A percentile compares a stretch with the other conserved stretches of the same genome.
phyloP scores from a whole-genome alignment of 2,113 vertebrate genomes.

The Heliornis fulica region DNA sequence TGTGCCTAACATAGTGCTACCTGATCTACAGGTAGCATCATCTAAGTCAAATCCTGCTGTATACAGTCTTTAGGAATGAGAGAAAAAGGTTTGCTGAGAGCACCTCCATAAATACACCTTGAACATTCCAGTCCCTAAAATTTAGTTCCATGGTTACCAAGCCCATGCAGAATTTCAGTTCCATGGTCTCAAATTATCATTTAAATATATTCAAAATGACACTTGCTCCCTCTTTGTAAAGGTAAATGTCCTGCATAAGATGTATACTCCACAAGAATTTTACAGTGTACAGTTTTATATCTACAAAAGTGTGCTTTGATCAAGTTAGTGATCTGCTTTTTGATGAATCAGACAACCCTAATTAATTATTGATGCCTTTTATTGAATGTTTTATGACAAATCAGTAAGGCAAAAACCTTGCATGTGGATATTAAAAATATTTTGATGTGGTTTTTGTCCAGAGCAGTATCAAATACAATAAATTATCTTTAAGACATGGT shows the following conservation, averaged over 20 bases:
- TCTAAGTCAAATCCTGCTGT: background rate
- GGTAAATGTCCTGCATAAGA: background rate
- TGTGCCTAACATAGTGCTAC: fast-evolving
- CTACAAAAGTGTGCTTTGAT: slow-evolving; percentile 33
- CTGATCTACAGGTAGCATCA: background rate
- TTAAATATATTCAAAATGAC: background rate
- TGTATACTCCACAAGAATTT: background rate
- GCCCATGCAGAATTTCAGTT: background rate
- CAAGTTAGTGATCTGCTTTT: slow-evolving; percentile 30
- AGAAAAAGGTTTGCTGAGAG: background rate
- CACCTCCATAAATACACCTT: background rate
- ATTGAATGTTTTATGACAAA: slow-evolving; percentile 59
- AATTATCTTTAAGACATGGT: background rate
- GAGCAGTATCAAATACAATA: background rate
- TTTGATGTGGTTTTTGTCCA: background rate
- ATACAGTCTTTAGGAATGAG: background rate
- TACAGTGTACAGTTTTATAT: background rate
- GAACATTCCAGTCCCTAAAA: background rate
- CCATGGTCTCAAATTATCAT: fast-evolving
- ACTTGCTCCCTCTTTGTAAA: background rate
- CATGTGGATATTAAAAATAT: background rate
- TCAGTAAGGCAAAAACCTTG: background rate
- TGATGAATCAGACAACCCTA: slow-evolving; percentile 18
- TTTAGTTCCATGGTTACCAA: background rate
- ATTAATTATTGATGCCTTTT: slow-evolving; percentile 66